A percentile compares a stretch with the other conserved stretches of the same genome.
Conservation (phyloP, 2,888 invertebrate species). For the Amphiduros pacificus region DNA sequence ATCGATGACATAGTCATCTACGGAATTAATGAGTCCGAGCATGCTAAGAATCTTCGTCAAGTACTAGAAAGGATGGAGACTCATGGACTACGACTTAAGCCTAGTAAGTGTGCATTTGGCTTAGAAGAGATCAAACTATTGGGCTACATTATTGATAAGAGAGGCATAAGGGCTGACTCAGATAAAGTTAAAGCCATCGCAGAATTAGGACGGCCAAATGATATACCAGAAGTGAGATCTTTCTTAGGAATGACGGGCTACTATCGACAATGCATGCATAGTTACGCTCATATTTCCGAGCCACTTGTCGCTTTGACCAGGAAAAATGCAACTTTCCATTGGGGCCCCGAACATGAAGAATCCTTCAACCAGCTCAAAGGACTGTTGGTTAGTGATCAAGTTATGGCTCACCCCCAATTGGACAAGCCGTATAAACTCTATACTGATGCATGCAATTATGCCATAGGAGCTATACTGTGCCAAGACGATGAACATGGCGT, state of each 20-base stretch:
- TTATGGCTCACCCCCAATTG: too few species aligned
- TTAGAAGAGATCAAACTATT: constrained; percentile 17
- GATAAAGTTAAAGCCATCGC: constrained; percentile 18
- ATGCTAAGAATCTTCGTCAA: constrained; percentile 8
- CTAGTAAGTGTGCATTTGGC: constrained; percentile 22
- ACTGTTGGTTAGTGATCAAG: neutral
- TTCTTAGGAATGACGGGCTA: constrained; percentile 20
- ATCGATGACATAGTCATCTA: constrained; percentile 25
- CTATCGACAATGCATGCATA: constrained; percentile 9
- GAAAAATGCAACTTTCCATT: constrained; percentile 7
- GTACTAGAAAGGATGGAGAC: constrained; percentile 18
- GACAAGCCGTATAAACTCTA: too few species aligned
- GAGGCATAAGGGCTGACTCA: constrained; percentile 24
- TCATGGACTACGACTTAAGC: constrained; percentile 19
- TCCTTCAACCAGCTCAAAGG: neutral
- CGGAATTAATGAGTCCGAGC: constrained; percentile 4
- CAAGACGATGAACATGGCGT: too few species aligned
- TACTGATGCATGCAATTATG: too few species aligned
- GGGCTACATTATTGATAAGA: constrained; percentile 24
- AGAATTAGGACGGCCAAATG: neutral
- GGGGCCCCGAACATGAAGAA: neutral
- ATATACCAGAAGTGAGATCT: constrained; percentile 7
- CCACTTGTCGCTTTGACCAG: constrained; percentile 5
- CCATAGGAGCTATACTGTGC: too few species aligned
- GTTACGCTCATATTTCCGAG: constrained; percentile 10